Evolutionary conservation across 2,113 vertebrate species (phyloP), one percentile per base, ranked within the genome.

Genomic region (Odontophorus gujanensis): DNA sequence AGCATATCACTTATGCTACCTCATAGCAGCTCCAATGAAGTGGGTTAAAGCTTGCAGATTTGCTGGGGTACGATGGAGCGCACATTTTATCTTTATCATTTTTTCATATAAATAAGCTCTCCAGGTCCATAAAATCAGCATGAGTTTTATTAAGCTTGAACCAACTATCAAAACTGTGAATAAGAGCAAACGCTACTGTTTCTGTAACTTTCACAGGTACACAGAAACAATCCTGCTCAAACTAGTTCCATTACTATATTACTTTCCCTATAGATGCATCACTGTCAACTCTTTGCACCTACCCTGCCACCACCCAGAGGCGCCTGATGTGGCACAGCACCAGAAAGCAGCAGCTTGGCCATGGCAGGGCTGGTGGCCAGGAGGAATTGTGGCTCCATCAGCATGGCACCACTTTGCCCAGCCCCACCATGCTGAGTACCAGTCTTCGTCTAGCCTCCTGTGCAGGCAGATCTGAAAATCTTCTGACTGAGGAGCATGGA

Each of bases 1-100:
- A 50, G 19, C 15, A 4, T 79, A 63, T 74, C 90, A 92, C 77
- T 92, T 95, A 83, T 80, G 65, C 38, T 71, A 74, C 25, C 87
- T 28, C 59, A 69, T 51, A 67, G 50, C 36, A 61, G 22, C 76
- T 83, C 72, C 47, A 51, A 34, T 88, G 43, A 88, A 25, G 21
- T 71, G 26, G 34, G 28, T 90, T 88, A 67, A 93, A 81, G 34
- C 57, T n/a, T 81, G 65, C 51, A 74, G 68, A 75, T 85, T 86
- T 92, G 47, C 61, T 57, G 80, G 92, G 65, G 36, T 84, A 51
- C 28, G 55, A 16, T 5, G 4, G 22, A 84, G 47, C 50, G 67
- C 67, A 74, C 71, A 40, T 85, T 85, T 94, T 59, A 62, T 53
- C 30, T 62, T 38, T 50, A 0, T 4, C 78, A 89, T 2, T 16